Evolutionary conservation across 2,113 vertebrate genomes (phyloP).

Genomic region (Vicugna pacos): DNA sequence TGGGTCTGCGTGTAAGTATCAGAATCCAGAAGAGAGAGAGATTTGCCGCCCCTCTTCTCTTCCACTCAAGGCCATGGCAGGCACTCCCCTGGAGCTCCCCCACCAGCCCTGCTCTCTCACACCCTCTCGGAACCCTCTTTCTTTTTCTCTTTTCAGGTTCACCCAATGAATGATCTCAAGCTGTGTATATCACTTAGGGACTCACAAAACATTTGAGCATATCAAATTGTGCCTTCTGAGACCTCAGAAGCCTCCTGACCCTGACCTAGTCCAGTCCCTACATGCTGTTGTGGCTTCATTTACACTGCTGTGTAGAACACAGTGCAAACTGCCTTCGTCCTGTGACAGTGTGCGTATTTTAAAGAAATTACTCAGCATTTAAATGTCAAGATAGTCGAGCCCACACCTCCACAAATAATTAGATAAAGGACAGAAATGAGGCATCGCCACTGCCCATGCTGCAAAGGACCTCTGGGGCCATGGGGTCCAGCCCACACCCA

Average conservation of each 20-base stretch:
- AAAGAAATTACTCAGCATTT: conserved; percentile 61
- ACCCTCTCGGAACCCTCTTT: background rate
- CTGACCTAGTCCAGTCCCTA: background rate
- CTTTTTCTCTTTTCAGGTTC: background rate
- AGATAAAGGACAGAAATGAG: conserved; percentile 65
- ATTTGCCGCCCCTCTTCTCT: accelerated
- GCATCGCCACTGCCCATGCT: background rate
- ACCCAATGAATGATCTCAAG: background rate
- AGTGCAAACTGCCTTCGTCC: background rate
- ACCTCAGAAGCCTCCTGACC: background rate
- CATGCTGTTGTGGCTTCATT: background rate
- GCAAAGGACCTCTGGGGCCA: background rate
- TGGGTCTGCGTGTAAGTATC: background rate
- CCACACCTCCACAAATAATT: conserved; percentile 54
- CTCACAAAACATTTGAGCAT: background rate
- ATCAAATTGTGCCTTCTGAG: background rate
- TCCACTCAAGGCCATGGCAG: background rate
- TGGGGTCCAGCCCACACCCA: background rate
- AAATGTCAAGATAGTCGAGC: conserved; percentile 65
- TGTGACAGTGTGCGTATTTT: background rate
- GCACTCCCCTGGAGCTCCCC: accelerated
- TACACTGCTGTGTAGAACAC: background rate
- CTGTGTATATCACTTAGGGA: background rate
- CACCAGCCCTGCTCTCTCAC: accelerated
- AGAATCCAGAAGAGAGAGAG: background rate